Base-by-base conservation (phyloP, 2,888 invertebrate species). In the Ctenicera cuprea region DNA sequence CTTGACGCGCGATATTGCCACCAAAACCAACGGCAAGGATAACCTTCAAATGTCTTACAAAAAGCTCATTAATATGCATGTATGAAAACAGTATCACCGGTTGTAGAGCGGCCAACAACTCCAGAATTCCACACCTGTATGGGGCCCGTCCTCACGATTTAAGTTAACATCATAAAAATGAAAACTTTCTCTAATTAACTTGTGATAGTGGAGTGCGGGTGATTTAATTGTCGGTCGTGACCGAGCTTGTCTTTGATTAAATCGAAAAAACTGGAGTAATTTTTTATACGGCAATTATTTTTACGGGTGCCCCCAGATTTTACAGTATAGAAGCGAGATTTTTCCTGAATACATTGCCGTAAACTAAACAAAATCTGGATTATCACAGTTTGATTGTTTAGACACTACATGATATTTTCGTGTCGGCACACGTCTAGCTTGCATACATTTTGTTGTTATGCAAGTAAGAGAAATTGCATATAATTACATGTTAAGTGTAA, bases 151-250 rank as follows among this genome's bases (percentile, higher is more conserved):
- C 62, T 50, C 69, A 62, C 69, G 69, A 50, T 69, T 61, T 22
- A 8, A 33, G 38, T 20, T 59, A 33, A 18, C 43, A 41, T 8
- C 45, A 14, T 26, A 63, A 69, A 69, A 68, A 41, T 38, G 20
- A 45, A 8, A 69, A 52, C 69, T 69, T 69, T 69, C 69, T 69
- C 69, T 69, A 69, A 69, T 69, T 69, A 69, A 48, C 30, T 50
- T 50, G 62, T 62, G 68, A 62, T 69, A 61, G 69, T 62, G 18
- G 20, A 54, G 30, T 45, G 62, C 54, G 50, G 69, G 69, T 69
- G 69, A 61, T 69, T 69, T 69, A 69, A 69, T 33, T 52, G 37
- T 12, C 11, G 9, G 14, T 50, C 61, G 69, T 69, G 69, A 69
- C 50, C 26, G 37, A 61, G n/a, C 38, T 20, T 50, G 37, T 41